Conservation (phyloP, 2,113 vertebrate species). For the Romanogobio albipinnatus region DNA sequence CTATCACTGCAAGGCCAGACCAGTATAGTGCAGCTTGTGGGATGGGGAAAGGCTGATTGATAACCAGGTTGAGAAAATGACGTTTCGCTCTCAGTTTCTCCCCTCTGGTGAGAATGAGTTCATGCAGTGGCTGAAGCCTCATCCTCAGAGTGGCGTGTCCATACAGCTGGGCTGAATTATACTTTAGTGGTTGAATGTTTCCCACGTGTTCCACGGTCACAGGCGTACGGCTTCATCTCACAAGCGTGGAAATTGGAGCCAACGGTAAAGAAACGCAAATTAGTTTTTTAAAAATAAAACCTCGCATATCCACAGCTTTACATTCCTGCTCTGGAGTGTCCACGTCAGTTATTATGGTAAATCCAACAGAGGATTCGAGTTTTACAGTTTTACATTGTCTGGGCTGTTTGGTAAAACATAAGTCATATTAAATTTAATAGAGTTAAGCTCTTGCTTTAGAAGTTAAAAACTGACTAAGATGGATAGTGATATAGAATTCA, state of each 20-base stretch:
- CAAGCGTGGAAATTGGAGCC: constrained; percentile 49
- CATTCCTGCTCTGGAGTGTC: constrained; percentile 10
- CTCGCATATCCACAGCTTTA: constrained; percentile 44
- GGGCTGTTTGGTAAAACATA: neutral
- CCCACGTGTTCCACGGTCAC: constrained; percentile 45
- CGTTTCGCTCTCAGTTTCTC: constrained; percentile 42
- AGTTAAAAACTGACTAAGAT: neutral
- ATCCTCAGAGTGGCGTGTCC: constrained; percentile 47
- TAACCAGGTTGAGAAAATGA: constrained; percentile 36
- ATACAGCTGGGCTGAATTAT: constrained; percentile 56
- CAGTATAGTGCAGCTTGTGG: constrained; percentile 13
- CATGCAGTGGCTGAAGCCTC: constrained; percentile 44
- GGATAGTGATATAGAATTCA: neutral
- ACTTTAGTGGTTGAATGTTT: constrained; percentile 49
- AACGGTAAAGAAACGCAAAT: constrained; percentile 43
- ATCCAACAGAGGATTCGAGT: constrained; percentile 43
- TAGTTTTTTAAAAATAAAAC: constrained; percentile 38
- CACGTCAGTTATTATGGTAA: neutral
- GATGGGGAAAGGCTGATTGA: constrained; percentile 46
- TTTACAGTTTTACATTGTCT: neutral
- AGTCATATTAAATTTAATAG: neutral
- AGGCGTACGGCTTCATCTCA: constrained; percentile 38
- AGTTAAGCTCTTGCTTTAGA: neutral
- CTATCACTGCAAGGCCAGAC: constrained; percentile 39
- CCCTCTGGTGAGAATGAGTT: constrained; percentile 40